Base-by-base conservation (phyloP, 2,888 invertebrate species). In the Drosophila vallismaia region DNA sequence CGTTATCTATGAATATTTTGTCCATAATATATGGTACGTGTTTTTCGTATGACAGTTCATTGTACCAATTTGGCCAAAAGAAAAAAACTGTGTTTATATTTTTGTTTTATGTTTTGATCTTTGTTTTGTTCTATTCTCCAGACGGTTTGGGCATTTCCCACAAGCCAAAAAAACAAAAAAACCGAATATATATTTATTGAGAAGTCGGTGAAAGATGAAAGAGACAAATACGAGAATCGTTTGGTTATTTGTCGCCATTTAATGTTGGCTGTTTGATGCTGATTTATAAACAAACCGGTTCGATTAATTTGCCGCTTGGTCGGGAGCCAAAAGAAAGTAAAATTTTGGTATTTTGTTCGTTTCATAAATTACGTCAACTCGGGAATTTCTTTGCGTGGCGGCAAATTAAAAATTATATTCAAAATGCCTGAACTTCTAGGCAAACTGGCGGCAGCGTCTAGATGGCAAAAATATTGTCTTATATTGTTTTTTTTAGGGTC, bases 271-370 rank as follows among this genome's bases (percentile, higher is more conserved):
- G 63, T 48, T 51, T 44, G 44, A 45, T 55, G 49, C 31, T 59
- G 73, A 83, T 77, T 83, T 73, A 75, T 83, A 64, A 75, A 52
- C 63, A 71, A 86, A 83, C 77, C 63, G 71, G 80, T 86, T 75
- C 9, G 53, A 6, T 46, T 42, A 70, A 70, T 76, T 78, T 64
- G 70, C 64, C 53, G 54, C 58, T 40, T 6, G 52, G 24, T 29
- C 40, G 36, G 24, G 9, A n/a, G 42, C 55, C 38, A 26, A 70
- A 71, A 73, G 81, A 81, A 81, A 81, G 81, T 81, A 83, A 81
- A 86, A 86, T 54, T 72, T 45, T 48, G 38, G 26, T 36, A 45
- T 67, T 40, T 36, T 36, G 36, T 58, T 54, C 49, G 64, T 49
- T 42, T 57, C 58, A 70, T 82, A 74, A 79, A 63, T 70, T 55